phyloP scores from a whole-genome alignment of 2,888 invertebrate species.

The Anticlea derivata region DNA sequence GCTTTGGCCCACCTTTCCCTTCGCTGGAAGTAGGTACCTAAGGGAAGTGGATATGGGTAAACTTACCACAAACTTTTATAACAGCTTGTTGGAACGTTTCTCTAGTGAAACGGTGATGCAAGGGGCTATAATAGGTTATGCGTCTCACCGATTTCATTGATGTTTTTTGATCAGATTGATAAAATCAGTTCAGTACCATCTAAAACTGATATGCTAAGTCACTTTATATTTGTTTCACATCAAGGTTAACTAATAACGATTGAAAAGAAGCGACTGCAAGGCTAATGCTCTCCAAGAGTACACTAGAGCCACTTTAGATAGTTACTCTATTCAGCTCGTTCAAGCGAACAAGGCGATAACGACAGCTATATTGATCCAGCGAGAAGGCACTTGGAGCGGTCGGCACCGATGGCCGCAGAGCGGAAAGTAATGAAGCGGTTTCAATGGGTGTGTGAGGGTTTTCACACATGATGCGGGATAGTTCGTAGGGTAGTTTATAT shows the following conservation, averaged over 20 bases:
- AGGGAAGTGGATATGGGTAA: conserved; percentile 24
- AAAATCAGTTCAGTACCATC: neutral
- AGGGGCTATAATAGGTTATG: neutral
- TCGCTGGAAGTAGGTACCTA: conserved; percentile 21
- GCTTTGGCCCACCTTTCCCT: conserved; percentile 28
- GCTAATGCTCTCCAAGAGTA: conserved; percentile 11
- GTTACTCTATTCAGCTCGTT: conserved; percentile 22
- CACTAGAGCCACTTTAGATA: conserved; percentile 4
- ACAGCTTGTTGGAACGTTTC: conserved; percentile 13
- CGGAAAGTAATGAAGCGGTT: conserved; percentile 16
- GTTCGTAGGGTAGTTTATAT: too few relatives aligned
- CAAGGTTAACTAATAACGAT: neutral
- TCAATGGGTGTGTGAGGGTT: neutral
- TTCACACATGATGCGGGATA: conserved; percentile 1
- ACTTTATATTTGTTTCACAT: too few relatives aligned
- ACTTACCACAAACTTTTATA: conserved; percentile 27
- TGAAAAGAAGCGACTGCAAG: conserved; percentile 9
- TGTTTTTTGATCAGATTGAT: neutral
- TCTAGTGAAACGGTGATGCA: conserved; percentile 10
- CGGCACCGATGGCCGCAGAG: conserved; percentile 38
- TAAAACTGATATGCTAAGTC: too few relatives aligned
- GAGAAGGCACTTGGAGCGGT: conserved; percentile 30
- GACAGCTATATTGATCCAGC: conserved; percentile 44
- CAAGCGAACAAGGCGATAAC: conserved; percentile 37
- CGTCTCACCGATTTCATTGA: neutral